Percentiles rank a stretch among this genome's conserved stretches.
Evolutionary conservation across 1,140 invertebrate species (phyloP).

Genomic region (Drosophila sp.): DNA sequence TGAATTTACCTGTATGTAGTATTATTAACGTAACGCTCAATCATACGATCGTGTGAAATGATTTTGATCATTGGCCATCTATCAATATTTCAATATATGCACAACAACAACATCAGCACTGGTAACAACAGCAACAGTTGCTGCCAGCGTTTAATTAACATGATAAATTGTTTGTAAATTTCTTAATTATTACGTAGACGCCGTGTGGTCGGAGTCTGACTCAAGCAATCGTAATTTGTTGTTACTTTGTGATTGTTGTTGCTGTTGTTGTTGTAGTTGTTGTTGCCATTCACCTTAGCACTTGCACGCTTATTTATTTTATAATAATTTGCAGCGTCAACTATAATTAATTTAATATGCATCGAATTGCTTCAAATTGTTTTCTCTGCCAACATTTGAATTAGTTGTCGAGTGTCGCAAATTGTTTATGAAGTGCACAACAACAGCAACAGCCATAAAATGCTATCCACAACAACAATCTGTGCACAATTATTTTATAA

Average conservation of each 20-base stretch:
- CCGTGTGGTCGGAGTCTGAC: slow-evolving; percentile 44
- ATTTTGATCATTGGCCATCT: slow-evolving; percentile 77
- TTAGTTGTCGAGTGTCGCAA: slow-evolving; percentile 68
- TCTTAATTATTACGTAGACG: slow-evolving; percentile 80
- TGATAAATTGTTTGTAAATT: slow-evolving; percentile 83
- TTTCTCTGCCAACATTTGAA: slow-evolving; percentile 43
- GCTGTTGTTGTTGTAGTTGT: slow-evolving; percentile 10
- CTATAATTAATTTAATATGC: slow-evolving; percentile 72
- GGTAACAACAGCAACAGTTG: slow-evolving; percentile 47
- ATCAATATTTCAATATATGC: slow-evolving; percentile 62
- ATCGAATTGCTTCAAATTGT: slow-evolving; percentile 37
- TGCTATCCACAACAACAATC: slow-evolving; percentile 17
- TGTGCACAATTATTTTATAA: slow-evolving; percentile 65
- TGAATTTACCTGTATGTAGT: slow-evolving; percentile 2
- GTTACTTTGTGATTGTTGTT: slow-evolving; percentile 1
- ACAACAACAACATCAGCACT: slow-evolving; percentile 41
- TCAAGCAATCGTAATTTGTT: not conserved
- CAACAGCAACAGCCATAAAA: slow-evolving; percentile 43
- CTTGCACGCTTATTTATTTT: slow-evolving; percentile 65
- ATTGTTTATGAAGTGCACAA: slow-evolving; percentile 77
- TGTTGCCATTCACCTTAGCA: slow-evolving; percentile 75
- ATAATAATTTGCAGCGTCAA: slow-evolving; percentile 53
- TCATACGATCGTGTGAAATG: slow-evolving; percentile 78
- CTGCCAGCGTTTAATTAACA: slow-evolving; percentile 76
- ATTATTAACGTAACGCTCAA: slow-evolving; percentile 44